Evolutionary conservation across 23 tunicate species (phyloP), one percentile per base, ranked within the genome.

Genomic region (Ciona savignyi): DNA sequence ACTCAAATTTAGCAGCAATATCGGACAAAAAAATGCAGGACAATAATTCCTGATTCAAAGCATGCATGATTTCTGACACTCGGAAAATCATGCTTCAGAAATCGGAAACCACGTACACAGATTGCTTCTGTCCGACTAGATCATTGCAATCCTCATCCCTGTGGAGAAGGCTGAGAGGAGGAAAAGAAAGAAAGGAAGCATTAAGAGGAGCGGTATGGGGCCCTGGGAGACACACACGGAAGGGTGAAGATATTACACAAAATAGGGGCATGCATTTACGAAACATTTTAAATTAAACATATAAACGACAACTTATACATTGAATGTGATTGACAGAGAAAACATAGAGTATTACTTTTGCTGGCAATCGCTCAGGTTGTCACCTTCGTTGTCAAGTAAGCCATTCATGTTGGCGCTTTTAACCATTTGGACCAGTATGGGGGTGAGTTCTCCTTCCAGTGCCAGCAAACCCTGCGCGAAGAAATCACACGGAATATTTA

Each of bases 361-460:
- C 66, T 90, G 90, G 63, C 89, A 88, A 26, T 85, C 96, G 51
- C 85, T 79, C 25, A 85, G 66, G 62, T 71, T 85, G 66, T 95
- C 99, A 1, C 96, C 90, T 67, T 95, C 99, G 72, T 80, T 95
- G 67, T 95, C 99, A 29, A 95, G 70, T 21, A 95, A 65, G 2
- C 99, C 99, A 73, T 95, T 95, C 91, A 91, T 95, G 63, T 95
- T 95, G 2, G 99, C 99, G 64, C 96, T 89, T 65, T 95, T 95
- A 19, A 95, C 99, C 99, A 95, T 95, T 80, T 95, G 99, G 4
- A 95, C 99, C 0, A 95, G 77, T 33, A 95, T 95, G 15, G 99
- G 99, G n/a, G 99, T 91, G 1, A 95, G 77, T 68, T 95, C 99
- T 30, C 99, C 99, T 70, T 95, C 99, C 72, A 95, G 66, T 1